Evolutionary conservation across 2,888 invertebrate genomes (phyloP).

Genomic region (Taphrorychus bicolor): DNA sequence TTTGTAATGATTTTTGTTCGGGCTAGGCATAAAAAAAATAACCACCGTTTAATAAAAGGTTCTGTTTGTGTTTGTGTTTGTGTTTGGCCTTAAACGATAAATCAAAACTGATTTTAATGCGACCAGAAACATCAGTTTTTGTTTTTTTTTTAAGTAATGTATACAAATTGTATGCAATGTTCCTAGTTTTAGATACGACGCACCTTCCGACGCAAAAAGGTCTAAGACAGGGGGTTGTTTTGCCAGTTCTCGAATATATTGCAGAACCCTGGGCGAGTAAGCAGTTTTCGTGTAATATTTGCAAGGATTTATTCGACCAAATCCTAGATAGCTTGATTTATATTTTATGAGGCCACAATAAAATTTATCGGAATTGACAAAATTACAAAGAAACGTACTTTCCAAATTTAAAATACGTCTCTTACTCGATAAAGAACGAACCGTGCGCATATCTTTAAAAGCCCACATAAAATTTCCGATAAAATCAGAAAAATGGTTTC

Average conservation of each 20-base stretch:
- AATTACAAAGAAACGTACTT: constrained; percentile 32
- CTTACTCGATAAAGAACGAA: constrained; percentile 21
- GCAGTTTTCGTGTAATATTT: constrained; percentile 35
- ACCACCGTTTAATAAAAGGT: neutral
- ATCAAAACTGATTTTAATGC: neutral
- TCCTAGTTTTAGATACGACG: neutral
- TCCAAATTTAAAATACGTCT: constrained; percentile 30
- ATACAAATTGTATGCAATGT: neutral
- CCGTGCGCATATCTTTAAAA: constrained; percentile 11
- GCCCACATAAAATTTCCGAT: constrained; percentile 12
- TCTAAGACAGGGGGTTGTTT: constrained; percentile 26
- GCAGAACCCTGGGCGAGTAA: constrained; percentile 28
- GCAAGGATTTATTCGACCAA: constrained; percentile 33
- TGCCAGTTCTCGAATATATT: constrained; percentile 33
- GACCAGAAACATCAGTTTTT: neutral
- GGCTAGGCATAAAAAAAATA: neutral
- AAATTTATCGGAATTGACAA: constrained; percentile 35
- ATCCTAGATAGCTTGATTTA: constrained; percentile 37
- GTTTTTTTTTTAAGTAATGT: neutral
- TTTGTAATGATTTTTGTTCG: neutral
- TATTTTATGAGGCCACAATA: constrained; percentile 34
- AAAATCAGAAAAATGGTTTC: constrained; percentile 3
- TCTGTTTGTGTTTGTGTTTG: neutral
- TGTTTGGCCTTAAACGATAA: neutral
- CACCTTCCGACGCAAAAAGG: neutral